These are phyloP conservation scores for Philaenus spumarius DNA, from an alignment of 1,140 invertebrate species.

Conservation along the genomic window DNA sequence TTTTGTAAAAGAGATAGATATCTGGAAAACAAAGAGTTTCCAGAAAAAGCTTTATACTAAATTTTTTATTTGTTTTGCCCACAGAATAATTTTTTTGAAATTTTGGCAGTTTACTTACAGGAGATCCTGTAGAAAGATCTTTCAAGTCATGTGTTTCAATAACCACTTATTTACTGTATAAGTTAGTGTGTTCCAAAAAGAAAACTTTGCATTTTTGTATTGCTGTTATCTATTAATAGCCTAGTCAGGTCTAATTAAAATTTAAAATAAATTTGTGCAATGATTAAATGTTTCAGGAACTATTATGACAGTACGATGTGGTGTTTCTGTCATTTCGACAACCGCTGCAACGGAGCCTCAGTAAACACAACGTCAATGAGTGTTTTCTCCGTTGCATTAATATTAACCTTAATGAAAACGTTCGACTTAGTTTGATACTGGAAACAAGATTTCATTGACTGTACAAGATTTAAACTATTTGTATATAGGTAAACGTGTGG, in stretches of 20 bases:
- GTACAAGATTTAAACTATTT: too few species aligned
- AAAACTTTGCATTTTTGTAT: too few species aligned
- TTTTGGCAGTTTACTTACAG: not conserved
- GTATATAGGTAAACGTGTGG: too few species aligned
- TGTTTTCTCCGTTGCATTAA: not conserved
- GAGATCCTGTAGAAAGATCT: too few species aligned
- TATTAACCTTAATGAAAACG: not conserved
- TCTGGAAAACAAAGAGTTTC: too few species aligned
- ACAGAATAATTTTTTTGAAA: too few species aligned
- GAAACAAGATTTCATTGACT: too few species aligned
- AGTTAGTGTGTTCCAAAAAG: too few species aligned
- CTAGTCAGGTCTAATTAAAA: not conserved
- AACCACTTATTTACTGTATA: not conserved
- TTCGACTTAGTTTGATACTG: too few species aligned
- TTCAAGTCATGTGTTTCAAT: not conserved
- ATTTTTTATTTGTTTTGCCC: too few species aligned
- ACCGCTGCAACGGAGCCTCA: slow-evolving; percentile 65
- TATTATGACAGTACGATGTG: slow-evolving; percentile 78
- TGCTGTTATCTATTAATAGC: not conserved
- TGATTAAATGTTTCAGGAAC: slow-evolving; percentile 51
- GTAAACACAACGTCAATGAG: slow-evolving; percentile 15
- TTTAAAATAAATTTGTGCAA: not conserved
- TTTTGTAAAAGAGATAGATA: too few species aligned
- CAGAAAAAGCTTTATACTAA: too few species aligned
- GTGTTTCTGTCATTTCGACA: slow-evolving; percentile 88